Evolutionary conservation across 2,797 vertebrate species (phyloP), one percentile per base, ranked within the genome.

Genomic region (Myotis daubentonii): DNA sequence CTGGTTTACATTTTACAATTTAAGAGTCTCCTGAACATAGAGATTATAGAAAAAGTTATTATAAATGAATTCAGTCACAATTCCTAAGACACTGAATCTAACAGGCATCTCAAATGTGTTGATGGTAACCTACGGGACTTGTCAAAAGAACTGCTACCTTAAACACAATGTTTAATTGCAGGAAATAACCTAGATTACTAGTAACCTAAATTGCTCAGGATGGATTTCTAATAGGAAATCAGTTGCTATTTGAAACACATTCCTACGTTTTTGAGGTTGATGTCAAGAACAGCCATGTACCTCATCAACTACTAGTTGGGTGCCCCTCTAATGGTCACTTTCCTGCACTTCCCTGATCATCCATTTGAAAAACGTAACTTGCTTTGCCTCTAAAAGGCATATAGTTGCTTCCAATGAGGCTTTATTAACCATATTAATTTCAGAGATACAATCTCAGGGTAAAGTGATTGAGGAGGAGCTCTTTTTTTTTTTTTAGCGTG

Each of bases 391-490:
- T 83, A 68, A 94, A 95, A 84, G 20, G 20, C 19, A 41, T 60
- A 80, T 3, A 88, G 68, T 41, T 93, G 38, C 51, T 92, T 95
- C 82, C 57, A 81, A 53, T 22, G 81, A 66, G 88, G 55, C 81
- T 93, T 91, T 86, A 75, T 96, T 92, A 95, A 90, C 86, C 78
- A 87, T 71, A 92, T 95, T 86, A 96, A 96, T 28, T 90, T 94
- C 87, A 96, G 88, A 89, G 86, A 79, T 60, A 65, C 0, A 3
- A 4, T 51, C 30, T 89, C 89, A 86, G 88, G 12, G 78, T 16
- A 95, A 94, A 89, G 23, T 7, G 36, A 95, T 11, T 44, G 79
- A 72, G 8, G 3, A 72, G 82, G 88, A 95, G 74, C 76, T 91
- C 60, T 44, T 30, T 60, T 25, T 55, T 25, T 55, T 80, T 60